A percentile compares a stretch with the other conserved stretches of the same genome.
These are phyloP conservation scores for Catalaphyllia jardinei DNA, from an alignment of 64 coral and sea anemone genomes.

Conservation along the genomic window DNA sequence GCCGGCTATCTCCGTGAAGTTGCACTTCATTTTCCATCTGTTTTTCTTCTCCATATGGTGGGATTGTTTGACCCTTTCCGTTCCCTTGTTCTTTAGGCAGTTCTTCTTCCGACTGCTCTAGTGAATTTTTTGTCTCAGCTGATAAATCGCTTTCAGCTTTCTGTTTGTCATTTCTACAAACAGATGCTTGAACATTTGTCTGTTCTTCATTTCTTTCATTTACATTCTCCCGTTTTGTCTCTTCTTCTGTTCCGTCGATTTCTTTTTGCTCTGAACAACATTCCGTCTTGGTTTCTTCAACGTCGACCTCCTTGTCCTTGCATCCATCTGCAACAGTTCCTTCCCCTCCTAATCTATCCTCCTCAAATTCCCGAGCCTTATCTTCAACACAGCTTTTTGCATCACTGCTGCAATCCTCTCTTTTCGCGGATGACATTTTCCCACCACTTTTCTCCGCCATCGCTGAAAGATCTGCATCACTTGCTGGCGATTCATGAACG, in stretches of 20 bases:
- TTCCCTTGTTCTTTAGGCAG: not conserved
- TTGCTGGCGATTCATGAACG: not conserved
- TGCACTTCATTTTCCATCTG: not conserved
- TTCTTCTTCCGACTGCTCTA: not conserved
- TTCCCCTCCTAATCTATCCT: not conserved
- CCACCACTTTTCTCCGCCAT: not conserved
- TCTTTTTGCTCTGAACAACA: not conserved
- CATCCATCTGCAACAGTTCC: not conserved
- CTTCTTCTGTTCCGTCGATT: not conserved
- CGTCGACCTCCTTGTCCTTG: not conserved
- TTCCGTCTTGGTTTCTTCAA: not conserved
- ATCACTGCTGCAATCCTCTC: not conserved
- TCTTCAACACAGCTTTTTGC: not conserved
- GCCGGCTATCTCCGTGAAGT: not conserved
- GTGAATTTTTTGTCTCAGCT: not conserved
- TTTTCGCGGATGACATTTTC: not conserved
- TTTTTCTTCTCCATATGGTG: not conserved
- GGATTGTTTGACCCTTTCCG: not conserved
- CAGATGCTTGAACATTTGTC: not conserved
- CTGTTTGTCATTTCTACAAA: not conserved
- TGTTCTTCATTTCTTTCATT: not conserved
- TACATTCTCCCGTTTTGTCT: not conserved
- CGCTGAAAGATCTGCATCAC: not conserved
- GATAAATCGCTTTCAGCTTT: not conserved
- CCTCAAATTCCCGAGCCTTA: too few species aligned